Percentiles rank a stretch among this genome's conserved stretches.
These are phyloP conservation scores for Pyxicephalus adspersus DNA, from an alignment of 2,113 vertebrate genomes.

Conservation along the genomic window DNA sequence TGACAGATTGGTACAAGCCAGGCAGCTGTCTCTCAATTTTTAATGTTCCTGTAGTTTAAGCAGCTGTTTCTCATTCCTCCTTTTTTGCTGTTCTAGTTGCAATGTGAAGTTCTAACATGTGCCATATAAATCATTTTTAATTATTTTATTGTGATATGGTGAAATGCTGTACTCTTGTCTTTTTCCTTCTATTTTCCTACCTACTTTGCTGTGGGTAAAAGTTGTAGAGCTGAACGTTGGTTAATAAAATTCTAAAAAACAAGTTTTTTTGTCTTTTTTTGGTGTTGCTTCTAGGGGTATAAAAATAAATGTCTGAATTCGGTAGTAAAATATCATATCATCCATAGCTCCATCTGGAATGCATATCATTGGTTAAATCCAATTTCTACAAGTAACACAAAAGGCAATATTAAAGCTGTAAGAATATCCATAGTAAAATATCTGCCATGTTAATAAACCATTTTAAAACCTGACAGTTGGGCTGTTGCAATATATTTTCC, in stretches of 20 bases:
- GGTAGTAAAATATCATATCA: no score
- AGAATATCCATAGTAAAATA: no score
- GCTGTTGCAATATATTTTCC: no score
- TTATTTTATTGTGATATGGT: constrained; percentile 49
- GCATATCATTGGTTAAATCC: no score
- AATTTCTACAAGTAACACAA: no score
- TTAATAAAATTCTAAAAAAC: constrained; percentile 70
- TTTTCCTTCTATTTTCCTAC: constrained; percentile 51
- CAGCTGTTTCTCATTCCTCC: constrained; percentile 7
- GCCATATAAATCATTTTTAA: constrained; percentile 45
- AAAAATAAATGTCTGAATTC: no score
- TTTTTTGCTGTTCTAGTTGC: constrained; percentile 53
- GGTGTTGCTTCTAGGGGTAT: not conserved
- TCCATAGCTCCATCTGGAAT: no score
- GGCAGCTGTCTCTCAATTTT: constrained; percentile 17
- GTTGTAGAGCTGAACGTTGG: constrained; percentile 65
- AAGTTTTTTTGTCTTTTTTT: not conserved
- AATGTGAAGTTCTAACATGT: constrained; percentile 54
- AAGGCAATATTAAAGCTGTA: no score
- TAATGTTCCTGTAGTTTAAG: constrained; percentile 33
- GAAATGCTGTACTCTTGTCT: constrained; percentile 50
- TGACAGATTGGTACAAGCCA: constrained; percentile 38
- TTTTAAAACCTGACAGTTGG: no score
- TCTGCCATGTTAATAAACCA: no score
- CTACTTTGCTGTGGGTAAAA: constrained; percentile 41